Conservation (phyloP, 92 coral and sea anemone genomes). For the Isaurus tuberculatus region DNA sequence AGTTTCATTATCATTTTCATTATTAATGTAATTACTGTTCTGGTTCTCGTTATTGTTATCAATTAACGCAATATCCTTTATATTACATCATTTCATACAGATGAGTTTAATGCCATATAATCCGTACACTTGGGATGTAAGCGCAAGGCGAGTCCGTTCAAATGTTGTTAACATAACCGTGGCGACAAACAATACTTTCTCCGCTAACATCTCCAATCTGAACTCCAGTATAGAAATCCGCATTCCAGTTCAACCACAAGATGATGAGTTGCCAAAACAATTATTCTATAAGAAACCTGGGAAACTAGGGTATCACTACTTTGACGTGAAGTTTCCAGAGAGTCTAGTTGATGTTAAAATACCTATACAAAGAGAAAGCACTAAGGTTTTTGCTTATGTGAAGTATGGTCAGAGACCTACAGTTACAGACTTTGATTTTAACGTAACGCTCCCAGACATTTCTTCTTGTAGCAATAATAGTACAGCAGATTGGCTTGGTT, state of each 20-base stretch:
- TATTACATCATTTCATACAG: not conserved
- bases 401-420: slow-evolving; percentile 29
- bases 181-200: not conserved
- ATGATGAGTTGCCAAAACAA: not conserved
- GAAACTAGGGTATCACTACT: not conserved
- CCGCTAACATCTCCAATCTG: not conserved
- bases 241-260: slow-evolving; percentile 10
- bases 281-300: slow-evolving; percentile 2
- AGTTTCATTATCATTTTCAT: not conserved
- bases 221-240: not conserved
- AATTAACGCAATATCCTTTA: not conserved
- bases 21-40: too few species aligned
- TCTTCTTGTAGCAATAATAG: slow-evolving; percentile 9
- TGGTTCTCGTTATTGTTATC: too few species aligned
- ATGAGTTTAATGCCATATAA: slow-evolving; percentile 2
- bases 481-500: not conserved
- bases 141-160: slow-evolving; percentile 14
- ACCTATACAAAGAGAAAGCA: not conserved
- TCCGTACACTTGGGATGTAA: slow-evolving; percentile 27
- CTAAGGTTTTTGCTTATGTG: not conserved
- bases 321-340: slow-evolving; percentile 9
- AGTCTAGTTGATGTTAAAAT: slow-evolving; percentile 1
- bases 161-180: not conserved
- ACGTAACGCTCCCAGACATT: slow-evolving; percentile 23
- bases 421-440: slow-evolving; percentile 8